A percentile compares a stretch with the other conserved stretches of the same genome.
Evolutionary conservation across 1,140 invertebrate genomes (phyloP).

Genomic region (Aphaenogaster floridana): DNA sequence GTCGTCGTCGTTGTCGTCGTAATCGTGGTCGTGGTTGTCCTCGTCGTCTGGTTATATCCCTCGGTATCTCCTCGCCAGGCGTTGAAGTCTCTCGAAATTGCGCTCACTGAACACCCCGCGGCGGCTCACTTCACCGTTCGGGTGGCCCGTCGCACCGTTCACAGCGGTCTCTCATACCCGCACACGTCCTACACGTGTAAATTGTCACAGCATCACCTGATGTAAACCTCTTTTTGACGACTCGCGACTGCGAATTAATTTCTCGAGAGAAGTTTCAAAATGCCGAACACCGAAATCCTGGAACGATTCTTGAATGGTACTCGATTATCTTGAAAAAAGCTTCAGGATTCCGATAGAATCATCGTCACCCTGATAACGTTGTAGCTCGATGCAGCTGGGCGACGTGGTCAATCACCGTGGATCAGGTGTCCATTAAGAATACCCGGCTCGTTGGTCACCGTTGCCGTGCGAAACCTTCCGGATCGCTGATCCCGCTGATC

Average conservation of each 20-base stretch:
- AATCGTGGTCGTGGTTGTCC: constrained; percentile 63
- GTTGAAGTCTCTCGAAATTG: constrained; percentile 79
- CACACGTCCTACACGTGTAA: constrained; percentile 59
- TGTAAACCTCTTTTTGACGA: background rate
- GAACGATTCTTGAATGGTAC: background rate
- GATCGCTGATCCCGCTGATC: constrained; percentile 76
- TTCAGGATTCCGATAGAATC: constrained; percentile 12
- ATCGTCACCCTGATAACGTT: constrained; percentile 43
- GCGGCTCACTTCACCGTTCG: constrained; percentile 72
- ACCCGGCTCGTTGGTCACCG: constrained; percentile 76
- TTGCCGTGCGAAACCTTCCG: constrained; percentile 76
- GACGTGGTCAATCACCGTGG: constrained; percentile 73
- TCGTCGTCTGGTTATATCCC: constrained; percentile 72
- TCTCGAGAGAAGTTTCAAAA: background rate
- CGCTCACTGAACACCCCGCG: constrained; percentile 79
- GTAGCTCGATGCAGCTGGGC: constrained; percentile 51
- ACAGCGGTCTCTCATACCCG: constrained; percentile 71
- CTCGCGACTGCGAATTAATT: background rate
- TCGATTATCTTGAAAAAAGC: background rate
- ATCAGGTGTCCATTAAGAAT: constrained; percentile 75
- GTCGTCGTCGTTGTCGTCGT: constrained; percentile 56
- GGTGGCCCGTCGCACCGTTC: constrained; percentile 68
- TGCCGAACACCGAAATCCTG: background rate
- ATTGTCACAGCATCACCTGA: constrained; percentile 61
- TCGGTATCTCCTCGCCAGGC: constrained; percentile 71